These are phyloP conservation scores for Grantiella picta DNA, from an alignment of 2,113 vertebrate genomes.

Conservation along the genomic window DNA sequence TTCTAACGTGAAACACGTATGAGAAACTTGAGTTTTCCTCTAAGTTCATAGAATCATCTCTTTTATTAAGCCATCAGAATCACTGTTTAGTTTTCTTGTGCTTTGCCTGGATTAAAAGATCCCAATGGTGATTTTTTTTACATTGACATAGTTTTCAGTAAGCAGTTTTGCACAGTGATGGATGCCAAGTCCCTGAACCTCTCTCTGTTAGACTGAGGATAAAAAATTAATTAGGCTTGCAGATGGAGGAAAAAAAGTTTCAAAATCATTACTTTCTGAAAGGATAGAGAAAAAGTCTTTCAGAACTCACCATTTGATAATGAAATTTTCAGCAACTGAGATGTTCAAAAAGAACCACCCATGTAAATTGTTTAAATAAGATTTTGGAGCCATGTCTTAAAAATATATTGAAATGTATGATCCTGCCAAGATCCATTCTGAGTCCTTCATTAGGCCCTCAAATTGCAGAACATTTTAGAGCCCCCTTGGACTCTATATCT, in stretches of 20 bases:
- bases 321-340: neutral
- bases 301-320: neutral
- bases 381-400: slow-evolving; percentile 7
- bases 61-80: neutral
- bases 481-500: neutral
- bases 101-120: neutral
- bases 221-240: neutral
- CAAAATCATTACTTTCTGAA: neutral
- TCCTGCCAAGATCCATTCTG: slow-evolving; percentile 25
- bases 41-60: neutral
- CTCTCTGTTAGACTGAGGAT: neutral
- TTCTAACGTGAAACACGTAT: neutral
- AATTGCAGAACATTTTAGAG: slow-evolving; percentile 20
- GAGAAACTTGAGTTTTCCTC: neutral
- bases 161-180: neutral
- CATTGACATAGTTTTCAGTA: neutral
- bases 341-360: neutral
- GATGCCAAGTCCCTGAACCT: neutral
- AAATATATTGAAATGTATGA: neutral
- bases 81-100: neutral
- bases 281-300: neutral
- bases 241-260: neutral
- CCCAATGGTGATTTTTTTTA: neutral
- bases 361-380: slow-evolving; percentile 31
- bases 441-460: neutral